These are phyloP conservation scores for Temnothorax curvispinosus DNA, from an alignment of 1,140 invertebrate species.

Conservation along the genomic window DNA sequence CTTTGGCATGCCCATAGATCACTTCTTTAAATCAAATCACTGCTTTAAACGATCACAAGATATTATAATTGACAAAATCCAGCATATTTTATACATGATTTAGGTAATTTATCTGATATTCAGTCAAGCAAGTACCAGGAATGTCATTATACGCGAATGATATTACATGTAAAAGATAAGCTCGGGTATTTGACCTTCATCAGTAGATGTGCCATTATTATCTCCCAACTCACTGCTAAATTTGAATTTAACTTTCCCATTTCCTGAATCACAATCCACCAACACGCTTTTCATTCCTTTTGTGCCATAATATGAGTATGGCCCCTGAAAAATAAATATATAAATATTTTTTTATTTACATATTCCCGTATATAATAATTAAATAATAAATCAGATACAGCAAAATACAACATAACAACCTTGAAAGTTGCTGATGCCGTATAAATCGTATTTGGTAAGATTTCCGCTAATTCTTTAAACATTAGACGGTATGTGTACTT, in stretches of 20 bases:
- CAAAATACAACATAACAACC: constrained; percentile 83
- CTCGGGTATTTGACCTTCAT: constrained; percentile 96
- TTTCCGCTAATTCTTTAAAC: constrained; percentile 96
- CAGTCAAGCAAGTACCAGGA: constrained; percentile 62
- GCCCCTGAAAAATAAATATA: constrained; percentile 89
- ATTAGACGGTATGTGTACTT: constrained; percentile 94
- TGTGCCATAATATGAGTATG: constrained; percentile 95
- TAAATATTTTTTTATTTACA: background rate
- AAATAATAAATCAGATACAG: constrained; percentile 6
- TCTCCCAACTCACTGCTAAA: constrained; percentile 95
- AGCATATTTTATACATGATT: constrained; percentile 60
- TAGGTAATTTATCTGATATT: constrained; percentile 48
- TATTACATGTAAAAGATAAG: constrained; percentile 92
- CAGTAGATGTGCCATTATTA: constrained; percentile 96
- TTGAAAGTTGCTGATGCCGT: constrained; percentile 94
- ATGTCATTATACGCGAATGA: constrained; percentile 58
- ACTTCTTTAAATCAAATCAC: constrained; percentile 34
- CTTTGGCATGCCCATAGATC: constrained; percentile 43
- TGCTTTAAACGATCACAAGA: constrained; percentile 55
- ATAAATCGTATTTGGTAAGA: constrained; percentile 92
- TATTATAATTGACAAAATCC: constrained; percentile 68
- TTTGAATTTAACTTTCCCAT: constrained; percentile 92
- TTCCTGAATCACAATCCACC: constrained; percentile 90
- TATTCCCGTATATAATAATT: background rate
- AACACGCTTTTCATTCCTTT: constrained; percentile 92